Conservation (phyloP, 2,888 invertebrate genomes). For the Latheticus oryzae region DNA sequence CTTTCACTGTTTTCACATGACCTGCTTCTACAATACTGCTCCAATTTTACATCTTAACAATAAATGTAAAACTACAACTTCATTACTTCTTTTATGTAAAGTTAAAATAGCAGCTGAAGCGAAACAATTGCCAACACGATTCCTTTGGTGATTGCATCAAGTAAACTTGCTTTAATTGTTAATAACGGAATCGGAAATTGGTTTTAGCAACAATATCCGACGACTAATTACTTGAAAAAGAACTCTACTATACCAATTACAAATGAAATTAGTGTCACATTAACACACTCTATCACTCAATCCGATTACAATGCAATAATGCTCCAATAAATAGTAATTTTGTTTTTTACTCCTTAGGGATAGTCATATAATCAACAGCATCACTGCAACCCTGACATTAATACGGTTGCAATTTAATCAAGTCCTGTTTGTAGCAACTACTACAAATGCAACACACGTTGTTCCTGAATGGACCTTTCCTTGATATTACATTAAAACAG, state of each 20-base stretch:
- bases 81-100: slow-evolving; percentile 3
- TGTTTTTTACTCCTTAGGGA: slow-evolving; percentile 34
- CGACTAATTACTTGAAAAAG: slow-evolving; percentile 14
- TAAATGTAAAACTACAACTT: slow-evolving; percentile 14
- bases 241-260: slow-evolving; percentile 15
- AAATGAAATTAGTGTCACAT: slow-evolving; percentile 10
- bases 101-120: not conserved
- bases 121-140: not conserved
- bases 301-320: slow-evolving; percentile 45
- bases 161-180: slow-evolving; percentile 7
- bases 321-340: slow-evolving; percentile 41
- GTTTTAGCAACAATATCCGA: slow-evolving; percentile 7
- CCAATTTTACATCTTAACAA: slow-evolving; percentile 39
- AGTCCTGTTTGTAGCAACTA: too few relatives aligned
- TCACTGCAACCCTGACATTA: slow-evolving; percentile 10
- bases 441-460: not conserved
- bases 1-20: slow-evolving; percentile 52
- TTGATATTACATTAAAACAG: slow-evolving; percentile 2
- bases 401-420: too few relatives aligned
- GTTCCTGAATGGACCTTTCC: not conserved
- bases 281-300: slow-evolving; percentile 30
- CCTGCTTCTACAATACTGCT: slow-evolving; percentile 47
- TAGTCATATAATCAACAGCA: slow-evolving; percentile 25
- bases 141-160: slow-evolving; percentile 3
- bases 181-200: slow-evolving; percentile 18